phyloP scores from a whole-genome alignment of 2,797 vertebrate species.

The Gorsachius magnificus region DNA sequence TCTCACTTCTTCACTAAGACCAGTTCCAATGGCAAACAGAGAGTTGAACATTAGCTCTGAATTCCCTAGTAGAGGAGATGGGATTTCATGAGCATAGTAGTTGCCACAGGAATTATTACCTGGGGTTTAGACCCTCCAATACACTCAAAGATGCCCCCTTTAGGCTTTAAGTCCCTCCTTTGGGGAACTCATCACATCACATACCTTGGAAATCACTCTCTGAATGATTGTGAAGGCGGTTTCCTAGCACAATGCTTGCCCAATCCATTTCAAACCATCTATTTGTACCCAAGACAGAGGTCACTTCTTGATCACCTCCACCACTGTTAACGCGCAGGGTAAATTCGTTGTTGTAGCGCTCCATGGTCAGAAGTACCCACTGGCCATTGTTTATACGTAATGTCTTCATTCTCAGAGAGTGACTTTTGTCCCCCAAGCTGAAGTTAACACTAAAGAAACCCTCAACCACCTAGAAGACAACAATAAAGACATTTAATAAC shows the following conservation, averaged over 20 bases:
- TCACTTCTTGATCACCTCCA: constrained; percentile 82
- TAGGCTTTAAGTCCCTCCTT: neutral
- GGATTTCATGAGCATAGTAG: neutral
- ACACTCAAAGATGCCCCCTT: neutral
- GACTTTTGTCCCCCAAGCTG: constrained; percentile 78
- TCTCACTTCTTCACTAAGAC: neutral
- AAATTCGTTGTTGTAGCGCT: constrained; percentile 84
- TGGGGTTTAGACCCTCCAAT: neutral
- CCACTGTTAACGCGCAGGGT: constrained; percentile 83
- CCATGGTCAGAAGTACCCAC: constrained; percentile 83
- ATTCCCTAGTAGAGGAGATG: neutral
- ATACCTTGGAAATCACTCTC: constrained; percentile 84
- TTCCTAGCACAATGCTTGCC: constrained; percentile 79
- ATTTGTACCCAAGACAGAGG: constrained; percentile 72
- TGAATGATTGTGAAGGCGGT: constrained; percentile 55
- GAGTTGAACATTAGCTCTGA: neutral
- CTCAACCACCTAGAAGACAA: constrained; percentile 75
- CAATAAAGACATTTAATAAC: neutral
- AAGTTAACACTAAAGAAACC: constrained; percentile 81
- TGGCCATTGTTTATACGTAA: constrained; percentile 84
- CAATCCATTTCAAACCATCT: constrained; percentile 80
- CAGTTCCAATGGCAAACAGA: neutral
- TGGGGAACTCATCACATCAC: neutral
- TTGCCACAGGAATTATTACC: neutral
- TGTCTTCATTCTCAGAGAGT: constrained; percentile 74